phyloP scores from a whole-genome alignment of 2,797 vertebrate species.

The Lepidocolaptes lacrymiger region DNA sequence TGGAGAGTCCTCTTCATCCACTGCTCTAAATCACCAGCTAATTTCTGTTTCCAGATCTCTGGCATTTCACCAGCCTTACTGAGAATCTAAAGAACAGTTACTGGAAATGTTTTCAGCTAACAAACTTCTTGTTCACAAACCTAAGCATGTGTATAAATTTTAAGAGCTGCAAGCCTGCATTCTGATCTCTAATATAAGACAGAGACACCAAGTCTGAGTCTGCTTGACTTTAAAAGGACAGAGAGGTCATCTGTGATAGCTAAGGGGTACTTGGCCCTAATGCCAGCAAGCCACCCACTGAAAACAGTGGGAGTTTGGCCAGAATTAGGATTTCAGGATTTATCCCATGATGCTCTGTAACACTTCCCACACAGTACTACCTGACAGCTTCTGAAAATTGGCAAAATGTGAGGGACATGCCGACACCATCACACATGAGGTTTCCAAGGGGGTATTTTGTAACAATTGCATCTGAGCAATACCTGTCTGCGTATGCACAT shows the following conservation, averaged over 20 bases:
- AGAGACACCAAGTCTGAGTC: neutral
- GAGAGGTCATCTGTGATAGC: neutral
- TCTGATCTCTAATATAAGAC: neutral
- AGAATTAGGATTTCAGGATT: conserved; percentile 14
- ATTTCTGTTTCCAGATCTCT: conserved; percentile 11
- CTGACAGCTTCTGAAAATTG: conserved; percentile 17
- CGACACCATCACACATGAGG: neutral
- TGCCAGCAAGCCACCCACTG: conserved; percentile 7
- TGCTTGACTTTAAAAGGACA: neutral
- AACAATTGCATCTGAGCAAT: neutral
- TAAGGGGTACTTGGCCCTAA: neutral
- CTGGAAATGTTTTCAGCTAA: neutral
- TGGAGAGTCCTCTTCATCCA: neutral
- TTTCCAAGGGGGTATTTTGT: neutral
- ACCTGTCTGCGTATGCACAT: neutral
- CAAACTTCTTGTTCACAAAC: neutral
- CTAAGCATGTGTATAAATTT: neutral
- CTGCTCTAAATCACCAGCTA: neutral
- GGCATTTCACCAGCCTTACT: neutral
- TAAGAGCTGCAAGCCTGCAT: neutral
- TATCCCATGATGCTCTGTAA: neutral
- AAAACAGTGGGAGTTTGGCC: conserved; percentile 3
- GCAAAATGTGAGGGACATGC: neutral
- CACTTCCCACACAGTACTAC: conserved; percentile 28
- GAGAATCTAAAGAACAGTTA: neutral